A percentile compares a stretch with the other conserved stretches of the same genome.
Evolutionary conservation across 1,140 invertebrate species (phyloP).

Genomic region (Tetragnatha versicolor): DNA sequence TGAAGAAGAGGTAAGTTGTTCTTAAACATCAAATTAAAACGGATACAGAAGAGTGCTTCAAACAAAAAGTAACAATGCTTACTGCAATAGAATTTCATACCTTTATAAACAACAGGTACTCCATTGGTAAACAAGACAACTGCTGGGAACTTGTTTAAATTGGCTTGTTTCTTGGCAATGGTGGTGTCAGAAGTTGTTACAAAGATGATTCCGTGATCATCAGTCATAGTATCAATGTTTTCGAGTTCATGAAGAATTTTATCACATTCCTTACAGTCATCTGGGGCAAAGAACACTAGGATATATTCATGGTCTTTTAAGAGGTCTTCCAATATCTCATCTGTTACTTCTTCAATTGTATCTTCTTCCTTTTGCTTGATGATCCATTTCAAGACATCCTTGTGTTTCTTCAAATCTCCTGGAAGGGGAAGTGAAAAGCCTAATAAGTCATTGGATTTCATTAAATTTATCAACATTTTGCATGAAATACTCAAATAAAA

Average conservation of each 20-base stretch:
- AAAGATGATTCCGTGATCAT: slow-evolving; percentile 91
- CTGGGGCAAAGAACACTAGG: slow-evolving; percentile 61
- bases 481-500: too few relatives aligned
- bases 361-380: slow-evolving; percentile 88
- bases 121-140: slow-evolving; percentile 90
- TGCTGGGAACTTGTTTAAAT: slow-evolving; percentile 78
- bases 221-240: slow-evolving; percentile 91
- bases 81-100: slow-evolving; percentile 61
- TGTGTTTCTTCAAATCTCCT: slow-evolving; percentile 87
- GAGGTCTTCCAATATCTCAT: slow-evolving; percentile 60
- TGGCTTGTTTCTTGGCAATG: slow-evolving; percentile 83
- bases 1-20: too few relatives aligned
- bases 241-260: slow-evolving; percentile 73
- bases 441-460: too few relatives aligned
- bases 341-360: slow-evolving; percentile 91
- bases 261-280: slow-evolving; percentile 59
- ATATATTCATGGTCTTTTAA: slow-evolving; percentile 60
- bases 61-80: too few relatives aligned
- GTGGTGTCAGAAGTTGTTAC: slow-evolving; percentile 64
- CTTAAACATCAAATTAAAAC: too few relatives aligned
- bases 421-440: too few relatives aligned
- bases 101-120: slow-evolving; percentile 73
- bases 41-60: too few relatives aligned
- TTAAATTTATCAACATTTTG: too few relatives aligned
- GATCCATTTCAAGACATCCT: slow-evolving; percentile 89